Base-by-base conservation (phyloP, 2,113 vertebrate genomes). In the Corythornis vintsioides region DNA sequence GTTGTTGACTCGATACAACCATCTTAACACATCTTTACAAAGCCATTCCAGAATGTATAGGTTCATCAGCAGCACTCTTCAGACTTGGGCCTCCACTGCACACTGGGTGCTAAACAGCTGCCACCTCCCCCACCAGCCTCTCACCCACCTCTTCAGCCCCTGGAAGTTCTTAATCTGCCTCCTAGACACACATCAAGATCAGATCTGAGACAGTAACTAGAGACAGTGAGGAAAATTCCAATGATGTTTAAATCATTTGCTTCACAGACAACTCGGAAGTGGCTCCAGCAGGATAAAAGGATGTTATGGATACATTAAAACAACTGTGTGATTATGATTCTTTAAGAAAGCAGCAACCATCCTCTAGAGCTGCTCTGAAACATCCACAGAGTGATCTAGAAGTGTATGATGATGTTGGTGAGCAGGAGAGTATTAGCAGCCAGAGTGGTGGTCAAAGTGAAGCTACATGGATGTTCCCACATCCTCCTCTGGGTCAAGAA, bases 181-280 rank as follows among this genome's bases (percentile, higher is more conserved):
- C 48, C 48, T 50, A 24, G 48, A 50, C 22, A 50, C 48, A 13
- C 11, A 7, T 24, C 48, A 50, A 50, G 22, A 50, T 50, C 22
- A 50, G 22, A 13, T 50, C 48, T 24, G 11, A 50, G 48, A 47
- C 47, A 47, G 21, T 47, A 47, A 47, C 47, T 21, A 20, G 47
- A 47, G 47, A 24, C 48, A 50, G 48, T 50, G 48, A 50, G 24
- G 48, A 50, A 50, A 50, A 50, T 50, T 24, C 22, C 11, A 99
- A 99, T 7, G 64, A 94, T 11, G 96, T 99, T 60, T 98, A 99
- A 96, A 98, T 99, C 25, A 98, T 99, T 53, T 98, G 99, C 15
- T 96, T 99, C 64, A 98, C 97, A 17, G 98, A 99, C 82, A 99
- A 99, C 78, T 99, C 99, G 4, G 99, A 99, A 98, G 72, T 99